Conservation (phyloP, 1,140 invertebrate genomes). For the Pseudomyrmex cubaensis region DNA sequence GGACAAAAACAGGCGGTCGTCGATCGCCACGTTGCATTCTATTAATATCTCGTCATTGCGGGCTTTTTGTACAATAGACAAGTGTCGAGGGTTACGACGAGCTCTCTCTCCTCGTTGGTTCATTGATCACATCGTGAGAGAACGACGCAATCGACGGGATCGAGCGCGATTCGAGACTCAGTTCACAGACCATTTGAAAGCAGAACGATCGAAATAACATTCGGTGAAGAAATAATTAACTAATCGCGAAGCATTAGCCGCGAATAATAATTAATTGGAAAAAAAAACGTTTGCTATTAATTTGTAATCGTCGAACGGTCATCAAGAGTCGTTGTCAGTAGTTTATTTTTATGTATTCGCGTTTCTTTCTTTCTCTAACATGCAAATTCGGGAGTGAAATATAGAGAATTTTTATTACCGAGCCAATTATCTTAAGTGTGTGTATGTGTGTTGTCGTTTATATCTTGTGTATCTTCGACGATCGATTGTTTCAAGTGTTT, state of each 20-base stretch:
- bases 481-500: slow-evolving; percentile 42
- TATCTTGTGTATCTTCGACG: slow-evolving; percentile 8
- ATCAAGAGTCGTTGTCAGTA: background rate
- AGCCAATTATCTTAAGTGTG: slow-evolving; percentile 9
- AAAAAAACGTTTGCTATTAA: too few relatives aligned
- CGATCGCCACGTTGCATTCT: background rate
- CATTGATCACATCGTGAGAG: slow-evolving; percentile 40
- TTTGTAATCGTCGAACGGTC: background rate
- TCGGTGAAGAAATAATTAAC: background rate
- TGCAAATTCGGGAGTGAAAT: too few relatives aligned
- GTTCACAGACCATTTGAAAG: background rate
- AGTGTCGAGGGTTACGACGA: slow-evolving; percentile 30
- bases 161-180: background rate
- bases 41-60: slow-evolving; percentile 37
- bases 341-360: background rate
- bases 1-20: slow-evolving; percentile 18
- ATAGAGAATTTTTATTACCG: too few relatives aligned
- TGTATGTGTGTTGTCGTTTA: too few relatives aligned
- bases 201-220: slow-evolving; percentile 14
- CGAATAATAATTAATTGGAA: background rate
- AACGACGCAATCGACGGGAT: background rate
- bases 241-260: background rate
- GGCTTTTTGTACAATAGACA: slow-evolving; percentile 51
- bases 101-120: slow-evolving; percentile 11
- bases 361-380: background rate